Base-by-base conservation (phyloP, 92 coral and sea anemone species). In the Muricea muricata region DNA sequence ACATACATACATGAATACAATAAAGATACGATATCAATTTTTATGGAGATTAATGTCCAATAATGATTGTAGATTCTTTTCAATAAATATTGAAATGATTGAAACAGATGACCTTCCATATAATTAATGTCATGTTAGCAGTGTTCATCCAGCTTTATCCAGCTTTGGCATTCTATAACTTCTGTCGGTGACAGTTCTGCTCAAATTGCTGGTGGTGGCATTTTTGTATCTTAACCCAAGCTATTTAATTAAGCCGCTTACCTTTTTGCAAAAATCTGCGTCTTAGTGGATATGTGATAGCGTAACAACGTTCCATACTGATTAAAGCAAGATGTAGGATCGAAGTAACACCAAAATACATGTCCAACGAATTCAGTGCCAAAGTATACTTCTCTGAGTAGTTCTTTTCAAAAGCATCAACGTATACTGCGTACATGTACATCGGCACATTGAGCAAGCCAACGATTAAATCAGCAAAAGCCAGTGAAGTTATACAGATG, bases 261-360 rank as follows among this genome's bases (percentile, higher is more conserved):
- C 99, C 97, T 90, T 94, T 86, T 50, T 85, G 86, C 26, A 94
- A 73, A 79, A 90, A 84, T 78, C 92, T 88, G 78, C 94, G 98
- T 47, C 88, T 84, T 11, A 96, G 87, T 0, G 99, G 99, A 30
- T 91, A 91, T 52, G 91, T 88, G 23, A 94, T 96, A 14, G 99
- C 98, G 87, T 96, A 96, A 76, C 99, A 92, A 20, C 99, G 88
- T 82, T 96, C 99, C 72, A 92, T 56, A 65, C 99, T 96, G n/a
- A 96, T 93, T 39, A 95, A 93, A 4, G 98, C 89, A 82, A 96
- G 82, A 47, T 96, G 98, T 82, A 94, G 70, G 17, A 96, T 96
- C 21, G 99, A 96, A 0, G 99, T 85, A 33, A 81, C 94, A 2
- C 99, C 99, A 13, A 97, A 89, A 41, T 92, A 87, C 76, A 93